Conservation (phyloP, 2,113 vertebrate genomes). For the Stegostoma tigrinum region DNA sequence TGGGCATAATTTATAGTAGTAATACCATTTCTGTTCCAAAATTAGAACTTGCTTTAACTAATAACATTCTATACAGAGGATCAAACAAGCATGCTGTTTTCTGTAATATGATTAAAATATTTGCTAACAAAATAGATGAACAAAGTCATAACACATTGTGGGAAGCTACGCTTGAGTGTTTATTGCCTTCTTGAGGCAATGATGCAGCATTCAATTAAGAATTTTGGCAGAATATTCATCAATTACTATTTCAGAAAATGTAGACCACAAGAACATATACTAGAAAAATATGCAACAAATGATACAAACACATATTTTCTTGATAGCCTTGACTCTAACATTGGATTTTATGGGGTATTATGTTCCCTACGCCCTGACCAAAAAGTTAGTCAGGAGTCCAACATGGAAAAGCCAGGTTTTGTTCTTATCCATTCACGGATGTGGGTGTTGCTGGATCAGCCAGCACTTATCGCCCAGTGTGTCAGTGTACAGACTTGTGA, state of each 20-base stretch:
- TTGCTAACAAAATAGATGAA: background rate
- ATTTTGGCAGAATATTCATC: background rate
- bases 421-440: too few species aligned
- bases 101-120: background rate
- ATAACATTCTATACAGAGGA: background rate
- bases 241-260: background rate
- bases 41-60: background rate
- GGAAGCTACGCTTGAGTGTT: background rate
- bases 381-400: too few species aligned
- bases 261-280: background rate
- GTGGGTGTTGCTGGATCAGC: too few species aligned
- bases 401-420: too few species aligned
- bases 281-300: background rate
- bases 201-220: background rate
- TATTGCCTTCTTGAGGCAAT: background rate
- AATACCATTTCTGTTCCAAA: background rate
- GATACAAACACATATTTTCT: background rate
- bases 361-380: too few species aligned
- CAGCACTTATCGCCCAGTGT: too few species aligned
- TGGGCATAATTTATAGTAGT: background rate
- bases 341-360: background rate
- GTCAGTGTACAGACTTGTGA: too few species aligned
- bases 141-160: background rate
- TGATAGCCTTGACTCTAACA: background rate
- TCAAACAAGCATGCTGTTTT: background rate